phyloP scores from a whole-genome alignment of 2,888 invertebrate genomes.

The Drosophila siamana region DNA sequence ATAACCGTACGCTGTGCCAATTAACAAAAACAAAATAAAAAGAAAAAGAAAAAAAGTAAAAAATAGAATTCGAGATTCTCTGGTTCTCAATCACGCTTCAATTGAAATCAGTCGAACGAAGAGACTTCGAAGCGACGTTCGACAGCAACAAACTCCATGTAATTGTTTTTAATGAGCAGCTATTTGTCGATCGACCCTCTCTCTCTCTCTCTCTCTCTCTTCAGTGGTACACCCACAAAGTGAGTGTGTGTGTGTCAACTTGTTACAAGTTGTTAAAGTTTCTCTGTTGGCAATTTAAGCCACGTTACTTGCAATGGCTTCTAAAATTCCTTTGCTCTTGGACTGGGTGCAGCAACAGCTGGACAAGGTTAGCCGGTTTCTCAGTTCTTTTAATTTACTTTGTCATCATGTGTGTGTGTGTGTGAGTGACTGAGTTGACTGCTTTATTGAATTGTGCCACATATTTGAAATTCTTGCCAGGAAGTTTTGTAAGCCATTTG shows the following conservation, averaged over 20 bases:
- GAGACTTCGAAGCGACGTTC: slow-evolving; percentile 23
- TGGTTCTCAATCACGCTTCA: slow-evolving; percentile 49
- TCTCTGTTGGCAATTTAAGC: slow-evolving; percentile 60
- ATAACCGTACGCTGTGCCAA: slow-evolving; percentile 71
- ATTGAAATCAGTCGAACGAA: slow-evolving; percentile 59
- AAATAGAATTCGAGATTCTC: slow-evolving; percentile 39
- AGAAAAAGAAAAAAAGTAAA: slow-evolving; percentile 28
- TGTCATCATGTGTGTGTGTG: slow-evolving; percentile 9
- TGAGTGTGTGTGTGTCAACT: slow-evolving; percentile 52
- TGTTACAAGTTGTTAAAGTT: slow-evolving; percentile 47
- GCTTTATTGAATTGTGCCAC: slow-evolving; percentile 76
- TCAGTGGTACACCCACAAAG: slow-evolving; percentile 46
- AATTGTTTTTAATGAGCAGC: slow-evolving; percentile 72
- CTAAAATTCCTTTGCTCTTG: slow-evolving; percentile 69
- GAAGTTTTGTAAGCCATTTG: slow-evolving; percentile 66
- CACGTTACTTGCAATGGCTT: slow-evolving; percentile 72
- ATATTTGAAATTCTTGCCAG: slow-evolving; percentile 75
- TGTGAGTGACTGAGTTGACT: slow-evolving; percentile 29
- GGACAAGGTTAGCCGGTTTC: slow-evolving; percentile 75
- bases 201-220: slow-evolving; percentile 15
- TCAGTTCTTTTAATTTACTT: slow-evolving; percentile 45
- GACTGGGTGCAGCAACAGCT: slow-evolving; percentile 69
- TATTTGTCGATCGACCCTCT: slow-evolving; percentile 33
- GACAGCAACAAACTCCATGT: slow-evolving; percentile 57
- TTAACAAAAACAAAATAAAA: slow-evolving; percentile 41